Evolutionary conservation across 2,797 vertebrate species (phyloP).

Genomic region (Sphenopsis melanotis): DNA sequence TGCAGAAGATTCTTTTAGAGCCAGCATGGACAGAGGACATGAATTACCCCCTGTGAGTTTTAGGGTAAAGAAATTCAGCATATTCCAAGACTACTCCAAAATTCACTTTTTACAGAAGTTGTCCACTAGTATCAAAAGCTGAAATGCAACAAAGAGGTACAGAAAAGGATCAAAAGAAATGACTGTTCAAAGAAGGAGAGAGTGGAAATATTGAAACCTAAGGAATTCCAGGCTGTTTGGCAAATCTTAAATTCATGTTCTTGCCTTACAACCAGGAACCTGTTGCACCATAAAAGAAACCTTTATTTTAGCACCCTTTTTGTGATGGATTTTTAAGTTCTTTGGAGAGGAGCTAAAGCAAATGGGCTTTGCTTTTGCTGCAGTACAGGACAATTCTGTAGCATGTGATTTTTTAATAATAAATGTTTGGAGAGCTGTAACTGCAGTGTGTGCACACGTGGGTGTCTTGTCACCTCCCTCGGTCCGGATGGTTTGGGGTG

Average conservation of each 20-base stretch:
- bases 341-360: background rate
- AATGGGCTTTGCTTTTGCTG: background rate
- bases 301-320: background rate
- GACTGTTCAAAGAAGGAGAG: background rate
- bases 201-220: background rate
- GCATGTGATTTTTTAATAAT: background rate
- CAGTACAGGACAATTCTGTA: background rate
- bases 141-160: background rate
- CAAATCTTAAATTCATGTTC: background rate
- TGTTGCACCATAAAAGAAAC: background rate
- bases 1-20: background rate
- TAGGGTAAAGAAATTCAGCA: background rate
- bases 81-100: background rate
- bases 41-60: background rate
- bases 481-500: accelerated
- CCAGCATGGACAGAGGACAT: background rate
- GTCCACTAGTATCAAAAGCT: background rate
- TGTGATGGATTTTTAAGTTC: background rate
- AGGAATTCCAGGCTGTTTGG: background rate
- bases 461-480: background rate
- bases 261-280: background rate
- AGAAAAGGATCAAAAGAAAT: background rate
- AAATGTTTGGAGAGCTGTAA: background rate
- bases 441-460: background rate
- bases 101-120: background rate